phyloP scores from a whole-genome alignment of 2,113 vertebrate species.

The Ophthalmolycus amberensis region DNA sequence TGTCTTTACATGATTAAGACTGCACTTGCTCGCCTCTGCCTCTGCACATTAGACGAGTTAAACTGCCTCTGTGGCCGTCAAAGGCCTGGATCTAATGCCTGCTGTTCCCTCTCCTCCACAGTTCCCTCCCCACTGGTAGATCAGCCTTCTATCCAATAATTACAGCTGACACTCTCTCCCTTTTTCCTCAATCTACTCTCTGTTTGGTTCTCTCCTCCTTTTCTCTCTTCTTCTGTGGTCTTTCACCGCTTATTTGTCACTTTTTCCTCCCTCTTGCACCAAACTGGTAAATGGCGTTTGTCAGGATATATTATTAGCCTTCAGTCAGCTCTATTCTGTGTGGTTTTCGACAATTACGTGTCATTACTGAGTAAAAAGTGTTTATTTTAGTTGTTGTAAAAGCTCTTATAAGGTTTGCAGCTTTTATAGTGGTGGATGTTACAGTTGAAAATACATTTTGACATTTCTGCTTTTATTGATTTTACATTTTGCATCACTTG shows the following conservation, averaged over 20 bases:
- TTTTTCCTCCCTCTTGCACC: conserved; percentile 7
- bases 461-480: not conserved
- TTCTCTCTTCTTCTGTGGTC: conserved; percentile 34
- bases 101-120: conserved; percentile 25
- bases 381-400: not conserved
- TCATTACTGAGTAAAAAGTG: conserved; percentile 6
- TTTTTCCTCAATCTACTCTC: conserved; percentile 27
- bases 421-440: not conserved
- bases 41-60: too few relatives aligned
- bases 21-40: too few relatives aligned
- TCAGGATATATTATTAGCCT: conserved; percentile 39
- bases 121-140: conserved; percentile 34
- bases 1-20: too few relatives aligned
- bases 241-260: conserved; percentile 32
- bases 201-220: not conserved
- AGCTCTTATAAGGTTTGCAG: not conserved
- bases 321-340: not conserved
- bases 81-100: conserved; percentile 25
- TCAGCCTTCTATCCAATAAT: conserved; percentile 59
- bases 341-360: conserved; percentile 5
- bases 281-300: conserved; percentile 35
- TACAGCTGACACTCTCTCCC: conserved; percentile 37
- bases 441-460: not conserved
- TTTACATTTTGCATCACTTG: not conserved
- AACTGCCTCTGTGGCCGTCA: conserved; percentile 16